Evolutionary conservation across 2,113 vertebrate genomes (phyloP), one percentile per base, ranked within the genome.

Genomic region (Plestiodon gilberti): DNA sequence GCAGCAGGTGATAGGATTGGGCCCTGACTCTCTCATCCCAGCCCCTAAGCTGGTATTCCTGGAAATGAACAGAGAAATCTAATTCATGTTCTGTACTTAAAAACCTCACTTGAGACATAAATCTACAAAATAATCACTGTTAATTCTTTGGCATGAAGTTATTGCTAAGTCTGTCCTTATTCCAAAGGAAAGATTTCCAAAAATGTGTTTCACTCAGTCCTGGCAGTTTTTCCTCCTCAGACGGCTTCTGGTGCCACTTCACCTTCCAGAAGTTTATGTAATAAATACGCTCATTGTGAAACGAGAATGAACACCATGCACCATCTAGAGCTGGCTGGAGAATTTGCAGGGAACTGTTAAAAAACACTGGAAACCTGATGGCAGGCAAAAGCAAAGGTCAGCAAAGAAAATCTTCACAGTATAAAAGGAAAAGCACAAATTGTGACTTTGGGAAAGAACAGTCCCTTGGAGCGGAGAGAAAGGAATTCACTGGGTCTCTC

Each of bases 291-390:
- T 11, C 2, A 82, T 40, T 28, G 22, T 40, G 0, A 82, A 33
- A 57, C 14, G 92, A 90, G 89, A 15, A 33, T 91, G 93, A 64
- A 93, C 9, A 88, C 83, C 93, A 92, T 0, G 0, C 93, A 64
- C 96, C 96, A 96, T 94, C 96, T 97, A 95, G 96, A 94, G 96
- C 76, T 23, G 14, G 28, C 15, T 3, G 10, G 15, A 25, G 55
- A 71, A 80, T 61, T 61, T 62, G 65, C 76, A 43, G 38, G 28
- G 14, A 69, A 22, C 3, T 64, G 64, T n/a, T 43, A n/a, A 64
- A 81, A 22, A 25, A 81, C 7, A 28, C 17, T 22, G 7, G 7
- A 6, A 64, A 18, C n/a, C 6, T n/a, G 10, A n/a, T n/a, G 52
- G 23, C 2, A 1, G 40, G 6, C 4, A 25, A 48, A 40, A 25